Evolutionary conservation across 2,797 vertebrate genomes (phyloP).

Genomic region (Micrastur ruficollis): DNA sequence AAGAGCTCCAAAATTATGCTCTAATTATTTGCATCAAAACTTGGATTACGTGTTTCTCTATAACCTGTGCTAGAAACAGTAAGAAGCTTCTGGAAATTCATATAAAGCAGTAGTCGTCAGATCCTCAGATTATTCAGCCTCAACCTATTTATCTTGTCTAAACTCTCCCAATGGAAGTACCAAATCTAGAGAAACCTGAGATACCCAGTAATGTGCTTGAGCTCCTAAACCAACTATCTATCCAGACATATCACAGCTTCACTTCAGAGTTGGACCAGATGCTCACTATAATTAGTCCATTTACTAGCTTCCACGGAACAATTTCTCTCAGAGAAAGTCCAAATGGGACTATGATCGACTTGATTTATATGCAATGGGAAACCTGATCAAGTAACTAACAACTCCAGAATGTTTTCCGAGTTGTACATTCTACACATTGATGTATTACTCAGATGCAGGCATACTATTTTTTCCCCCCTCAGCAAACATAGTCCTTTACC

Average conservation of each 20-base stretch:
- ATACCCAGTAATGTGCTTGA: background rate
- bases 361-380: no score
- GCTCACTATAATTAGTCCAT: background rate
- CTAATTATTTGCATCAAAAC: background rate
- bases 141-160: background rate
- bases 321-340: background rate
- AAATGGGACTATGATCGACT: background rate
- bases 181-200: background rate
- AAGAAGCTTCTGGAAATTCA: background rate
- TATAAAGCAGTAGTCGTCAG: background rate
- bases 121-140: background rate
- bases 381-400: background rate
- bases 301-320: background rate
- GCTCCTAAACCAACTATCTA: background rate
- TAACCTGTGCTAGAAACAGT: background rate
- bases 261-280: background rate
- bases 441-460: background rate
- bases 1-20: background rate
- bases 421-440: background rate
- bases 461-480: rapidly evolving
- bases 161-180: background rate
- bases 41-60: background rate
- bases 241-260: background rate
- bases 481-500: background rate
- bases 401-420: background rate